These are phyloP conservation scores for Hyposoter didymator DNA, from an alignment of 2,888 invertebrate species.

Conservation along the genomic window DNA sequence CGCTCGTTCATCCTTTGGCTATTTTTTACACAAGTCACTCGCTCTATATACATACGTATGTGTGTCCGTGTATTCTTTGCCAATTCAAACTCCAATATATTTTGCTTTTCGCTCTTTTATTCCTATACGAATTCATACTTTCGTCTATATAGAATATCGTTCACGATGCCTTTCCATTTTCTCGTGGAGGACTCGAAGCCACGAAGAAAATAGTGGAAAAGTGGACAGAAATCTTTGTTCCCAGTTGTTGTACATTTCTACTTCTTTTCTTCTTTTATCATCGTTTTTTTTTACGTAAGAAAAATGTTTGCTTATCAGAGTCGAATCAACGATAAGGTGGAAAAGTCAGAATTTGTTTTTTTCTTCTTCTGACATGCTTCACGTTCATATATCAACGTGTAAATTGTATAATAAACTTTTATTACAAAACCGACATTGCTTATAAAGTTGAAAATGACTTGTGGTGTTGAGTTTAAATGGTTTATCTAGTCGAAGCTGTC, in stretches of 20 bases:
- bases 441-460: slow-evolving; percentile 1
- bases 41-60: slow-evolving; percentile 35
- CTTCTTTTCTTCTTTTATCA: background rate
- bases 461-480: background rate
- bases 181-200: background rate
- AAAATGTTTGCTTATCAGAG: background rate
- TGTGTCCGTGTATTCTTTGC: slow-evolving; percentile 68
- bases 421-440: background rate
- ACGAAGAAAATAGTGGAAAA: slow-evolving; percentile 51
- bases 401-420: background rate
- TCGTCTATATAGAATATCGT: slow-evolving; percentile 3
- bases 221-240: slow-evolving; percentile 38
- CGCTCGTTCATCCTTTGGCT: slow-evolving; percentile 1
- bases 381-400: background rate
- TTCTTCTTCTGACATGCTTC: background rate
- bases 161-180: slow-evolving; percentile 1
- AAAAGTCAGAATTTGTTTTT: background rate
- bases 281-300: background rate
- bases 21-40: slow-evolving; percentile 25
- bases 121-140: slow-evolving; percentile 12
- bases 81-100: slow-evolving; percentile 76
- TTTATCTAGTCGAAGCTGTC: background rate
- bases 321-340: background rate
- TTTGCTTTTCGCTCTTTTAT: slow-evolving; percentile 58
- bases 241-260: background rate